Base-by-base conservation (phyloP, 1,140 invertebrate species). In the Polypedilum vanderplanki region DNA sequence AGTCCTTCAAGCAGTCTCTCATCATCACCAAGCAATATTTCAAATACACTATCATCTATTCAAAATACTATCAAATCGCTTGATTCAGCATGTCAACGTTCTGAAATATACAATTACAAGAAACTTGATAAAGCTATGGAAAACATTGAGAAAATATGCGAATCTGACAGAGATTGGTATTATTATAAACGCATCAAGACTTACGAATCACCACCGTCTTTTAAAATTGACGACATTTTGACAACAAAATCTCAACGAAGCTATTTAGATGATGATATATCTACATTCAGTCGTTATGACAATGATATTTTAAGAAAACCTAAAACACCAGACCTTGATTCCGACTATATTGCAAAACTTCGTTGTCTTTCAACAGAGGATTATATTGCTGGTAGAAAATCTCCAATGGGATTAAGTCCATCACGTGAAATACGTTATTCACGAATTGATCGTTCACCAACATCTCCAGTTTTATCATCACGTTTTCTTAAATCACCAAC, bases 21-120 rank as follows among this genome's bases (percentile, higher is more conserved):
- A 82, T 73, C 78, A 81, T 7, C 80, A 80, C 0, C 80, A 79
- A 7, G 81, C 22, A 82, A 81, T 57, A 82, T 82, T 65, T 81
- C 81, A 65, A 81, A 81, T 17, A 80, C 80, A 0, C 76, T 83
- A 1, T 80, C 78, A n/a, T 82, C 80, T 1, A 83, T 83, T 10
- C 80, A 82, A 75, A 80, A 82, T 75, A 81, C 80, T 3, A 83
- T 83, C 41, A 81, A 83, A 70, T 82, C 80, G 20, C 82, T 83
- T 18, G 81, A 83, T 76, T 79, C 75, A 1, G 65, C 82, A 41
- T 83, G 81, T 77, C 80, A 82, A 76, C 40, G 73, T 10, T 40
- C 73, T 4, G 24, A 73, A 40, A n/a, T 41, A 9, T 41, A 73
- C 9, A 40, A 41, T 40, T 73, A 73, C 10, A 40, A 40, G 3